Base-by-base conservation (phyloP, 2,797 vertebrate genomes). In the Podargus strigoides region DNA sequence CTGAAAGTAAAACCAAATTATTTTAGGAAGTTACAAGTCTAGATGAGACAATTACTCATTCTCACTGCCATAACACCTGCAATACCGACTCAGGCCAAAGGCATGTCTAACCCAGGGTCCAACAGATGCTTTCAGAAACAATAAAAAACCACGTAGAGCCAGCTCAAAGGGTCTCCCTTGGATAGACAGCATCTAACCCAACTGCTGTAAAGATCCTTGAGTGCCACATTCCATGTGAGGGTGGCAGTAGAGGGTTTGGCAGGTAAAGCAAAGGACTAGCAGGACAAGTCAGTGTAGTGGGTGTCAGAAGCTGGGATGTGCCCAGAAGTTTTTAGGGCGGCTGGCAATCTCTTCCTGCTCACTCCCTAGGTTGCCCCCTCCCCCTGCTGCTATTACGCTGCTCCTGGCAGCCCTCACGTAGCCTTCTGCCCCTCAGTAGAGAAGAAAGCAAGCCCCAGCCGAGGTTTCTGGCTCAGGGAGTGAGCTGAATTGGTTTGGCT, bases 361-460 rank as follows among this genome's bases (percentile, higher is more conserved):
- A 0, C 12, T 85, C 5, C 9, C 18, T 47, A 21, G n/a, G n/a
- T 30, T 68, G 23, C 5, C 3, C 23, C 11, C 8, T 41, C 2
- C 10, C 22, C 14, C 24, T 67, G 69, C 4, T 68, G 24, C 58
- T 74, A 7, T 16, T 26, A 4, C 19, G 34, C 36, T 56, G 32
- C 60, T 86, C 12, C 23, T 6, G 0, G 37, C 46, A 79, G 55
- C 20, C 27, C 46, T 52, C n/a, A 16, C 4, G 2, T 20, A 83
- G 22, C 63, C 28, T 41, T 41, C 59, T 44, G 46, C n/a, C 18
- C 15, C 36, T 59, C 56, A 3, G 6, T 0, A 0, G 18, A 26
- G 36, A 59, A 17, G 27, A 41, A 78, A 60, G 16, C n/a, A 50
- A 49, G 26, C 1, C 30, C 24, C 4, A 8, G 62, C 4, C 3